Conservation (phyloP, 2,797 vertebrate genomes). For the Scomberomorus guttatus region DNA sequence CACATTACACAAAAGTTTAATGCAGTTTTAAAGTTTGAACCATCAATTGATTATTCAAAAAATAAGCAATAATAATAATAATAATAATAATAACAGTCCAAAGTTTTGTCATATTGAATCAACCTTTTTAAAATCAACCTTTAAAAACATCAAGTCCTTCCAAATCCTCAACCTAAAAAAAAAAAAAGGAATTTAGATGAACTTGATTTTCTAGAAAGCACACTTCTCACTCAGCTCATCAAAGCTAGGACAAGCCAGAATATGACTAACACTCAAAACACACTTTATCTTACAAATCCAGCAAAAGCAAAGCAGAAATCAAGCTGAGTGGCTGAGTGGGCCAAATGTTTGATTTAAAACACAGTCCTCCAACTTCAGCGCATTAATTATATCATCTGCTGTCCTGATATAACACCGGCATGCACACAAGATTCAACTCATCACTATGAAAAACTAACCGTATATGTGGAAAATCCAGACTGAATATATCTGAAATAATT, state of each 20-base stretch:
- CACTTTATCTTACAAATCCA: slow-evolving; percentile 24
- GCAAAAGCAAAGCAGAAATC: slow-evolving; percentile 8
- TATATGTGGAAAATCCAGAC: slow-evolving; percentile 6
- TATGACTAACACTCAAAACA: slow-evolving; percentile 22
- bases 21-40: not conserved
- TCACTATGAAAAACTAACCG: slow-evolving; percentile 6
- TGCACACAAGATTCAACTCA: not conserved
- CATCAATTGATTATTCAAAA: not conserved
- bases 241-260: slow-evolving; percentile 11
- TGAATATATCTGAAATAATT: slow-evolving; percentile 11
- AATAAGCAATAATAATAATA: not conserved
- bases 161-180: not conserved
- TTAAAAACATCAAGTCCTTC: not conserved
- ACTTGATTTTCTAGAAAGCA: slow-evolving; percentile 2
- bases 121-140: not conserved
- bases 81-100: not conserved
- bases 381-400: slow-evolving; percentile 16
- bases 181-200: not conserved
- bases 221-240: slow-evolving; percentile 1
- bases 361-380: slow-evolving; percentile 24
- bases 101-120: not conserved
- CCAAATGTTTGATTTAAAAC: slow-evolving; percentile 51
- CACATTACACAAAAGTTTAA: not conserved
- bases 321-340: slow-evolving; percentile 26
- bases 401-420: slow-evolving; percentile 35